Base-by-base conservation (phyloP, 2,113 vertebrate species). In the Vulpes vulpes region DNA sequence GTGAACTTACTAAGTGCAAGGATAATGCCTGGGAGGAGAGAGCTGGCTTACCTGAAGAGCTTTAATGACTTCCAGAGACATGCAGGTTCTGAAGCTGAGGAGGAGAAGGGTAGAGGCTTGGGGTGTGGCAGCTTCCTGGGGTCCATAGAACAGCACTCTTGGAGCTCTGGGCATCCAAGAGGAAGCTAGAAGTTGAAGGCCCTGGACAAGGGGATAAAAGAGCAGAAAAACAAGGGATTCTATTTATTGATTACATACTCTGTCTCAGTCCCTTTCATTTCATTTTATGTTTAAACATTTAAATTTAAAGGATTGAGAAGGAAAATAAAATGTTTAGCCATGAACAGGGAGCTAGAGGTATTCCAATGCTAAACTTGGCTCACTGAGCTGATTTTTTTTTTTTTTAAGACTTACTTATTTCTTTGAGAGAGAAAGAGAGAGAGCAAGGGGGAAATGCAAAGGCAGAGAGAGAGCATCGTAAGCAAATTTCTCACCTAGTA, bases 281-380 rank as follows among this genome's bases (percentile, higher is more conserved):
- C 11, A 23, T 49, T 87, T 4, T 22, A 73, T 69, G 0, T 84
- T 85, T 71, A 93, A 76, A 81, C 22, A 79, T 80, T 97, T 43
- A 74, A 49, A 60, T n/a, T 32, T 73, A 89, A 89, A 25, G n/a
- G 9, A 15, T 8, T 43, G 3, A 51, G 22, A 30, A 69, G 5
- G 35, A 38, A 94, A 97, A 73, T 7, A 78, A 81, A 94, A 23
- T 91, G 55, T 83, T 95, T 89, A 84, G 27, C 25, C 83, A 20
- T 38, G 15, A 81, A 82, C 5, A 65, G 43, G 2, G 27, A 83
- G 14, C 59, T 84, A 64, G 35, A 94, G 38, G 15, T 91, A 78
- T 76, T 80, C 15, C 19, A 55, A 35, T 92, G 38, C 10, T 74
- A 62, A 92, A 74, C 35, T 53, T 53, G 14, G n/a, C 22, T 69